Evolutionary conservation across 2,113 vertebrate species (phyloP).

Genomic region (Tragelaphus buxtoni): DNA sequence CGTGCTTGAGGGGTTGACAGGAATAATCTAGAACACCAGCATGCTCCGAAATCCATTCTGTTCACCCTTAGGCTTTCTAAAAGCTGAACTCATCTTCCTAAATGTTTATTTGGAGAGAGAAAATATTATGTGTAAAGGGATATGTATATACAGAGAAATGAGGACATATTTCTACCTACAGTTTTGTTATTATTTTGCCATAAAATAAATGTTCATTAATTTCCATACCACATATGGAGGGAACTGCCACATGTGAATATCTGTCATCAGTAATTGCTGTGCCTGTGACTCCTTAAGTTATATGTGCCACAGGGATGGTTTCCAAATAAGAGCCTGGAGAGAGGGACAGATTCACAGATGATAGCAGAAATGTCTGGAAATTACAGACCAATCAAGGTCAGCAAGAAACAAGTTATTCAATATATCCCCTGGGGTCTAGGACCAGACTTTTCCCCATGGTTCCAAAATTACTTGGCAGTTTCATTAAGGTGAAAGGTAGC

Average conservation of each 20-base stretch:
- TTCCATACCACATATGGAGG: conserved; percentile 6
- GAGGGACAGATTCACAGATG: conserved; percentile 51
- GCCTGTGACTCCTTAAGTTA: conserved; percentile 47
- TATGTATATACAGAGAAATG: background rate
- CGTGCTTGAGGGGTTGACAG: conserved; percentile 54
- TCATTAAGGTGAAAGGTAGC: conserved; percentile 51
- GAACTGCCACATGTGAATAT: conserved; percentile 34
- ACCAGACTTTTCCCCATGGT: conserved; percentile 36
- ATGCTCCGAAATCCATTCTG: conserved; percentile 54
- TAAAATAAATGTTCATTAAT: conserved; percentile 62
- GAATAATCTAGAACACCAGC: conserved; percentile 44
- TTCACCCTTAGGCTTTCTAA: conserved; percentile 35
- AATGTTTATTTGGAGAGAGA: conserved; percentile 49
- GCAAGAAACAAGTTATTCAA: conserved; percentile 61
- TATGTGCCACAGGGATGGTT: conserved; percentile 5
- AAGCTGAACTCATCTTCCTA: conserved; percentile 33
- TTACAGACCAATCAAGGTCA: conserved; percentile 55
- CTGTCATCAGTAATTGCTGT: conserved; percentile 54
- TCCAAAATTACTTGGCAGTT: conserved; percentile 59
- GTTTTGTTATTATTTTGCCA: conserved; percentile 30
- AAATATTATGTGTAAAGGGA: background rate
- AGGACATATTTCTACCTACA: background rate
- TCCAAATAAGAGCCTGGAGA: conserved; percentile 51
- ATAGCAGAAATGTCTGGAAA: conserved; percentile 55
- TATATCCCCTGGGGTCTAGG: conserved; percentile 37